Evolutionary conservation across 2,797 vertebrate species (phyloP).

Genomic region (Gastrophryne carolinensis): DNA sequence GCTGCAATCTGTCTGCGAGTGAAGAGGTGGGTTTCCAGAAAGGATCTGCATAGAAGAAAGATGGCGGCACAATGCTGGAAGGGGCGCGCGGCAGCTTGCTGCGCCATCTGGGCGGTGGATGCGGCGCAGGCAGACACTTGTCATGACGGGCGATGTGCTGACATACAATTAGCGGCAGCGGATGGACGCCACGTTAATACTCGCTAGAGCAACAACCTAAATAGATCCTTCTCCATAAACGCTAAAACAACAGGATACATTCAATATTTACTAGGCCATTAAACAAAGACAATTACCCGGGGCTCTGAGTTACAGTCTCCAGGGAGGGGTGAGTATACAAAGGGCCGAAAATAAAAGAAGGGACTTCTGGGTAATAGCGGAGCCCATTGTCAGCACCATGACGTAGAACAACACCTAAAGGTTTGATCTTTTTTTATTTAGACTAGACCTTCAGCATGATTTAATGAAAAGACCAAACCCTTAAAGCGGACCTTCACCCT

Average conservation of each 20-base stretch:
- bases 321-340: neutral
- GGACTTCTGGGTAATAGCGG: neutral
- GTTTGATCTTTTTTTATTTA: no score
- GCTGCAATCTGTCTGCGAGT: slow-evolving; percentile 15
- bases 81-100: slow-evolving; percentile 36
- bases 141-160: neutral
- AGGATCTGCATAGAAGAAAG: neutral
- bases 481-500: no score
- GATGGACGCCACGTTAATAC: neutral
- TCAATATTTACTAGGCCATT: neutral
- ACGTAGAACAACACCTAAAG: no score
- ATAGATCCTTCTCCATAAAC: neutral
- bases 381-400: no score
- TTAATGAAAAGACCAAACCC: no score
- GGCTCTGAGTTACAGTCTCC: neutral
- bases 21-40: neutral
- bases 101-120: slow-evolving; percentile 58
- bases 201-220: neutral
- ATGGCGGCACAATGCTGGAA: slow-evolving; percentile 15
- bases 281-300: neutral
- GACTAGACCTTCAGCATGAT: no score
- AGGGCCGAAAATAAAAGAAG: neutral
- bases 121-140: slow-evolving; percentile 16
- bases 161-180: slow-evolving; percentile 11
- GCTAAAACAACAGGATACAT: neutral